Conservation (phyloP, 2,888 invertebrate genomes). For the Tipula helvola region DNA sequence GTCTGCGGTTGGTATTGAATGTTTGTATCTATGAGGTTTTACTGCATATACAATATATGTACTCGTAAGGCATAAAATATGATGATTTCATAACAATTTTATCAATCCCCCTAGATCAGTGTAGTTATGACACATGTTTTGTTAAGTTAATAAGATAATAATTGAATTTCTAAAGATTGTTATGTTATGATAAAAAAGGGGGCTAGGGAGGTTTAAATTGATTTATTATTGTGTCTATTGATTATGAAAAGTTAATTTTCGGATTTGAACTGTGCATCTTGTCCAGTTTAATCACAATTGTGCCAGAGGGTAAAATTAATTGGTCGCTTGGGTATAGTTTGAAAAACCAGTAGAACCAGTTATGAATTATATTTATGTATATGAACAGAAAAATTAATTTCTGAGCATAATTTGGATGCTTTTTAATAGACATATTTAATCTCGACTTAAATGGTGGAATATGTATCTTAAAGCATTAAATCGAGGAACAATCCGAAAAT, state of each 20-base stretch:
- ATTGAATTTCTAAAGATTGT: neutral
- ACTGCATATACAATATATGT: neutral
- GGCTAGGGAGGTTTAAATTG: neutral
- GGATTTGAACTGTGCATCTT: neutral
- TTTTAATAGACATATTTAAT: too few species aligned
- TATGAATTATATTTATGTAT: too few species aligned
- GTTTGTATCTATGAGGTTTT: neutral
- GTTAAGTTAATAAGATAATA: neutral
- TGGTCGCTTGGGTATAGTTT: too few species aligned
- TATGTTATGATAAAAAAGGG: neutral
- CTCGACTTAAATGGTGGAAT: too few species aligned
- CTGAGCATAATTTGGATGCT: too few species aligned
- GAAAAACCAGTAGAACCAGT: too few species aligned
- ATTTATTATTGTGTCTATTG: neutral
- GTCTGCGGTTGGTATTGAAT: conserved; percentile 4
- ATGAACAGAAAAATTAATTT: too few species aligned
- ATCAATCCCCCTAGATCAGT: neutral
- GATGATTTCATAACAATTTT: neutral
- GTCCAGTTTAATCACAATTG: neutral
- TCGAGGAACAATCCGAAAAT: too few species aligned
- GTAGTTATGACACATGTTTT: neutral
- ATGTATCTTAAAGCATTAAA: too few species aligned
- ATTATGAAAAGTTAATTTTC: neutral
- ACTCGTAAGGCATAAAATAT: neutral
- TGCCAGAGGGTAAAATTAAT: too few species aligned